Percentiles rank a stretch among this genome's conserved stretches.
These are phyloP conservation scores for Gymnothorax reevesii DNA, from an alignment of 2,797 vertebrate genomes.

Conservation along the genomic window DNA sequence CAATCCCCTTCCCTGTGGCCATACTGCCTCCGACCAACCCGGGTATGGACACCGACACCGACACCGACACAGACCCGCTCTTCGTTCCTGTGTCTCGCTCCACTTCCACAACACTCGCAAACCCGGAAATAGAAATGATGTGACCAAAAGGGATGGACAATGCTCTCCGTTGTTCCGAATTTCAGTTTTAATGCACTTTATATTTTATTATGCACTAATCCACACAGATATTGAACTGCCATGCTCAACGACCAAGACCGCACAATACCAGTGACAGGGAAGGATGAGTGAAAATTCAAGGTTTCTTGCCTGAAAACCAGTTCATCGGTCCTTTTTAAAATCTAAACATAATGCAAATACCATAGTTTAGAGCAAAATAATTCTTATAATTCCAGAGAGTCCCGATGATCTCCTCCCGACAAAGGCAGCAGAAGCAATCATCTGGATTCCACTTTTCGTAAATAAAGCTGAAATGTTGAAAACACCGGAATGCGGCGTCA, in stretches of 20 bases:
- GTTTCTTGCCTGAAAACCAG: neutral
- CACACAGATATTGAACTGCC: neutral
- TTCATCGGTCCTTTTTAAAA: neutral
- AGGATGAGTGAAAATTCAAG: neutral
- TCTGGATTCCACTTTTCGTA: neutral
- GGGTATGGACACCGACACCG: slow-evolving; percentile 65
- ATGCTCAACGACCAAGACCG: neutral
- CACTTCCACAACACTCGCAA: slow-evolving; percentile 27
- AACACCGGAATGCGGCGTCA: slow-evolving; percentile 25
- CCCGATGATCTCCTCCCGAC: neutral
- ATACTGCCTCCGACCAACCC: slow-evolving; percentile 59
- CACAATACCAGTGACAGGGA: neutral
- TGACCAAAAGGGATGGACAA: slow-evolving; percentile 22
- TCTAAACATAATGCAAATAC: neutral
- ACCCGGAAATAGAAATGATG: slow-evolving; percentile 27
- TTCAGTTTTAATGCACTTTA: neutral
- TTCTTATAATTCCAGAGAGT: neutral
- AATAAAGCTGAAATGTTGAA: slow-evolving; percentile 7
- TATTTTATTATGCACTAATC: neutral
- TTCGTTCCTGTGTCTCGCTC: slow-evolving; percentile 1
- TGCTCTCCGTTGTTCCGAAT: neutral
- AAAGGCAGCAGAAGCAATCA: neutral
- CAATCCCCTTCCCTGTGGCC: slow-evolving; percentile 44
- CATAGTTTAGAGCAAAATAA: neutral
- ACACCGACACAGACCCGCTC: slow-evolving; percentile 67